Conservation (phyloP, 2,888 invertebrate species). For the Homarus gammarus region DNA sequence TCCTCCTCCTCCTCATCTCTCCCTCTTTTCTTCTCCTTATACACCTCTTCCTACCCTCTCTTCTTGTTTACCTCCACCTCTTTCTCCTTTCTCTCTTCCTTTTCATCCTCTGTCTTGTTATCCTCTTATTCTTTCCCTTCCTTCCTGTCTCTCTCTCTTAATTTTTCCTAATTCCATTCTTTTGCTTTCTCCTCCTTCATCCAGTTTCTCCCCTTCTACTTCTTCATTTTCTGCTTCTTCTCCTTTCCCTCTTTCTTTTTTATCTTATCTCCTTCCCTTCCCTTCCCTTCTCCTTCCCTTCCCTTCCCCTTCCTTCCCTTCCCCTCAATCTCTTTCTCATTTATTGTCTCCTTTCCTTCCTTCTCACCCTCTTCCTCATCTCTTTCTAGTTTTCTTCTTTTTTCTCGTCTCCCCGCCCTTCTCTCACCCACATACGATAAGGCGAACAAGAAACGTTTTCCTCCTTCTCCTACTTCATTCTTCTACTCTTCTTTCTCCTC, state of each 20-base stretch:
- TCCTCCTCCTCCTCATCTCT: neutral
- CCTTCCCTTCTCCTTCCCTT: neutral
- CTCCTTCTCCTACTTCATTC: neutral
- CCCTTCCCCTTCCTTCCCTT: neutral
- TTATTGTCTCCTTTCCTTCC: neutral
- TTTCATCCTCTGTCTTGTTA: too few species aligned
- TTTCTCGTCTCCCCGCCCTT: neutral
- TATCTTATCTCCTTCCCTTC: neutral
- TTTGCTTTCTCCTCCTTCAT: neutral
- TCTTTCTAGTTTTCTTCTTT: neutral
- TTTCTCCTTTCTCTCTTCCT: neutral
- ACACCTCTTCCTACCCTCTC: neutral
- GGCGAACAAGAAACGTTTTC: neutral
- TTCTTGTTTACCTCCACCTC: neutral
- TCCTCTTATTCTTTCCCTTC: conserved; percentile 10
- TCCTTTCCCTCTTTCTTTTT: neutral
- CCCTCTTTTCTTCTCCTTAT: too few species aligned
- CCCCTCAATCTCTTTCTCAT: neutral
- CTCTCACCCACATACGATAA: neutral
- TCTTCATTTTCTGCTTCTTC: neutral
- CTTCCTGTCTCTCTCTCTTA: neutral
- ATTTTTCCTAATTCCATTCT: neutral
- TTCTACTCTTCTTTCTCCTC: neutral
- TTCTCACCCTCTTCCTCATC: neutral
- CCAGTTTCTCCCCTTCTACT: neutral